Conservation (phyloP, 2,797 vertebrate genomes). For the Anniella stebbinsi region DNA sequence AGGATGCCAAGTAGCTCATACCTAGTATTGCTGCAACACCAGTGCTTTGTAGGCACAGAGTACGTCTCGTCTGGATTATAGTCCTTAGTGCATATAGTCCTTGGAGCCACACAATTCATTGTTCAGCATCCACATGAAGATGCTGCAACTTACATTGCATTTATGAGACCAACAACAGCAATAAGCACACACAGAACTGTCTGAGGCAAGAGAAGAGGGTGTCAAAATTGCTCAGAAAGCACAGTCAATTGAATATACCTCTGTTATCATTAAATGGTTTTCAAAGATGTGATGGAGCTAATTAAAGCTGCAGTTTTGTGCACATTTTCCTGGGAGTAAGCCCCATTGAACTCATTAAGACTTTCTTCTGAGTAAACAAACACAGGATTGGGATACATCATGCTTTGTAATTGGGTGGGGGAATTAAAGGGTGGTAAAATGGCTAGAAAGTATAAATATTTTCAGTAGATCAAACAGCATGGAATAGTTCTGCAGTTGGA, state of each 20-base stretch:
- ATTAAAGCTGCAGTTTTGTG: neutral
- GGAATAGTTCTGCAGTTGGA: slow-evolving; percentile 40
- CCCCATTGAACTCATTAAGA: neutral
- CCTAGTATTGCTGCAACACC: neutral
- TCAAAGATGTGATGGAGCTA: slow-evolving; percentile 19
- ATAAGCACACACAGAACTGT: neutral
- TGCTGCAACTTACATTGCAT: neutral
- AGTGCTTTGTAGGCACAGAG: too few species aligned
- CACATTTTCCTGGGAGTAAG: neutral
- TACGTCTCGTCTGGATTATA: neutral
- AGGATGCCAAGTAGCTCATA: neutral
- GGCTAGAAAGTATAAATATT: slow-evolving; percentile 49
- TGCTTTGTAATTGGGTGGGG: slow-evolving; percentile 24
- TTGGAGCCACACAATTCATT: neutral
- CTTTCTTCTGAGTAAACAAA: neutral
- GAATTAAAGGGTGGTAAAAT: slow-evolving; percentile 17
- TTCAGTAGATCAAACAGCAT: slow-evolving; percentile 42
- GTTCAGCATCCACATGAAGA: neutral
- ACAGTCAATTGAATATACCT: neutral
- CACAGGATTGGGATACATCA: neutral
- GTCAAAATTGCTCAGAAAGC: slow-evolving; percentile 14
- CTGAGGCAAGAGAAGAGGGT: slow-evolving; percentile 17
- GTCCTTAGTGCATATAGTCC: neutral
- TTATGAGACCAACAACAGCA: neutral
- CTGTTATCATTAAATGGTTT: slow-evolving; percentile 28